Base-by-base conservation (phyloP, 1,140 invertebrate genomes). In the Cotesia glomerata region DNA sequence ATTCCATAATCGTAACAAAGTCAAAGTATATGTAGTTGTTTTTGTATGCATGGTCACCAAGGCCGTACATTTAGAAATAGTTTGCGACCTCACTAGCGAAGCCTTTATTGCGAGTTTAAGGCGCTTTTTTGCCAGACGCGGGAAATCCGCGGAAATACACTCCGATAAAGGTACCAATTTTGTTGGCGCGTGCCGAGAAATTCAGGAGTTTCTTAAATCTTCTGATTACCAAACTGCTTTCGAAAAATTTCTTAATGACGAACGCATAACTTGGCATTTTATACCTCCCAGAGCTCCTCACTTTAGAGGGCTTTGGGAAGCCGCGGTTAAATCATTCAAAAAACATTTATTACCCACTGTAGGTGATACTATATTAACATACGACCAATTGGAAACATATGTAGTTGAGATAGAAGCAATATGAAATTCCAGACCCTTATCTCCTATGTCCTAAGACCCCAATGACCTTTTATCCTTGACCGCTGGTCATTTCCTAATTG, bases 221-320 rank as follows among this genome's bases (percentile, higher is more conserved):
- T 4, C n/a, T 49, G 35, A 2, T 36, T 11, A 9, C 36, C 80
- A 14, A n/a, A n/a, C n/a, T n/a, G n/a, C n/a, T n/a, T n/a, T n/a
- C n/a, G n/a, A n/a, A n/a, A n/a, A n/a, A n/a, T n/a, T n/a, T n/a
- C n/a, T n/a, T n/a, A n/a, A n/a, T n/a, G n/a, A n/a, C n/a, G n/a
- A n/a, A n/a, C n/a, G n/a, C n/a, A n/a, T n/a, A n/a, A n/a, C n/a
- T n/a, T n/a, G n/a, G n/a, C n/a, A n/a, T n/a, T n/a, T n/a, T n/a
- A n/a, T n/a, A n/a, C n/a, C n/a, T n/a, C n/a, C n/a, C n/a, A n/a
- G n/a, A n/a, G n/a, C n/a, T n/a, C 81, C 81, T 5, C 78, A 84
- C 61, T 79, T 82, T 64, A 79, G 83, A 56, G 81, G 81, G 14
- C 52, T 76, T 5, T 84, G 83, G 78, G 83, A 85, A 69, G 67